Conservation (phyloP, 1,140 invertebrate genomes). For the Nixonia krombeini region DNA sequence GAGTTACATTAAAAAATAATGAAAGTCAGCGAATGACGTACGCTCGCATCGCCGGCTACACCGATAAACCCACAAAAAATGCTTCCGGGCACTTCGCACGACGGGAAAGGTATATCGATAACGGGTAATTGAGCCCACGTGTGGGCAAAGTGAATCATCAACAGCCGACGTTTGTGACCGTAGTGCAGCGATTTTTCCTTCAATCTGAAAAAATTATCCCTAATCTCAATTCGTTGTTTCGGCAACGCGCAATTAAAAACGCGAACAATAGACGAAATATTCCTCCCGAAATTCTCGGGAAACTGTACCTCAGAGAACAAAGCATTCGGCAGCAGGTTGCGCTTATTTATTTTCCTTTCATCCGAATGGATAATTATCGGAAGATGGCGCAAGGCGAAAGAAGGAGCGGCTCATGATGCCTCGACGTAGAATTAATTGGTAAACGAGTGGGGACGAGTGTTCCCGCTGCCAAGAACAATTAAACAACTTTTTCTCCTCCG, state of each 20-base stretch:
- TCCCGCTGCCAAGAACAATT: constrained; percentile 30
- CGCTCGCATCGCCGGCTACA: constrained; percentile 30
- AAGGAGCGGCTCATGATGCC: constrained; percentile 30
- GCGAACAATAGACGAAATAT: no score
- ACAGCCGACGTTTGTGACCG: no score
- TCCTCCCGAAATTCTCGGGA: no score
- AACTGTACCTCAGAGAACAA: no score
- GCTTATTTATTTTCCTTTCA: no score
- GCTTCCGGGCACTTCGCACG: constrained; percentile 34
- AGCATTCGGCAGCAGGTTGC: no score
- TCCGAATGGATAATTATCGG: neutral
- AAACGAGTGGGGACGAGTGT: constrained; percentile 15
- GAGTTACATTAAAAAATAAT: constrained; percentile 50
- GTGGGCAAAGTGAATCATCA: constrained; percentile 35
- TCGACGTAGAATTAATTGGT: constrained; percentile 39
- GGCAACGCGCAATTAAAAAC: no score
- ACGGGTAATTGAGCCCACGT: constrained; percentile 35
- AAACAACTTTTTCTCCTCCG: constrained; percentile 31
- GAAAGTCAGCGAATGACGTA: constrained; percentile 44
- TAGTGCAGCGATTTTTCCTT: constrained; percentile 16
- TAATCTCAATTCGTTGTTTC: no score
- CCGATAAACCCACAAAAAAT: constrained; percentile 42
- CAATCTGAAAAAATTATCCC: no score
- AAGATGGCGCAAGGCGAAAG: constrained; percentile 1
- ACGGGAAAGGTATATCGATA: constrained; percentile 24